Percentiles rank a stretch among this genome's conserved stretches.
phyloP scores from a whole-genome alignment of 2,113 vertebrate genomes.

The Copsychus sechellarum region DNA sequence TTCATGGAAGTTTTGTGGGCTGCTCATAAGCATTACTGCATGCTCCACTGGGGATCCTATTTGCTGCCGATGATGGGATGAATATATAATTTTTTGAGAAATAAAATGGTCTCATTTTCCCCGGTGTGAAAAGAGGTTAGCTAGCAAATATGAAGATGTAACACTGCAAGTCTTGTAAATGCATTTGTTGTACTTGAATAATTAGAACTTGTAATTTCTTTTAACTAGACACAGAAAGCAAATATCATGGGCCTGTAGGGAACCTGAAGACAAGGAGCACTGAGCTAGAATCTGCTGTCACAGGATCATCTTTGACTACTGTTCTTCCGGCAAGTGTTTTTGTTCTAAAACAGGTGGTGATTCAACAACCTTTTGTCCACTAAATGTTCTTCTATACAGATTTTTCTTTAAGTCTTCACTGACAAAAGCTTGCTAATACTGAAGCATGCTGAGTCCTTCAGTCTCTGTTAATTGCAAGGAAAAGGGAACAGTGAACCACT shows the following conservation, averaged over 20 bases:
- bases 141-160: not conserved
- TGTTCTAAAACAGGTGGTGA: not conserved
- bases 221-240: conserved; percentile 18
- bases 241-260: conserved; percentile 61
- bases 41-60: not conserved
- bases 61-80: not conserved
- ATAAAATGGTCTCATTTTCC: not conserved
- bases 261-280: conserved; percentile 37
- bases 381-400: not conserved
- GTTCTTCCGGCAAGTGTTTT: conserved; percentile 70
- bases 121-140: not conserved
- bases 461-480: not conserved
- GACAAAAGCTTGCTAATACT: not conserved
- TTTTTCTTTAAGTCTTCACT: not conserved
- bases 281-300: conserved; percentile 23
- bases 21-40: not conserved
- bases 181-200: not conserved
- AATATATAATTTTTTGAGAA: not conserved
- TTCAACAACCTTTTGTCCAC: not conserved
- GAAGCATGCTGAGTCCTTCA: not conserved
- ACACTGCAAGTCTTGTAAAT: not conserved
- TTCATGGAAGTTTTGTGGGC: not conserved
- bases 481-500: not conserved
- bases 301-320: conserved; percentile 46
- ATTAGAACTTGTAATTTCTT: not conserved